phyloP scores from a whole-genome alignment of 1,140 invertebrate species.

The Teleogryllus occipitalis region DNA sequence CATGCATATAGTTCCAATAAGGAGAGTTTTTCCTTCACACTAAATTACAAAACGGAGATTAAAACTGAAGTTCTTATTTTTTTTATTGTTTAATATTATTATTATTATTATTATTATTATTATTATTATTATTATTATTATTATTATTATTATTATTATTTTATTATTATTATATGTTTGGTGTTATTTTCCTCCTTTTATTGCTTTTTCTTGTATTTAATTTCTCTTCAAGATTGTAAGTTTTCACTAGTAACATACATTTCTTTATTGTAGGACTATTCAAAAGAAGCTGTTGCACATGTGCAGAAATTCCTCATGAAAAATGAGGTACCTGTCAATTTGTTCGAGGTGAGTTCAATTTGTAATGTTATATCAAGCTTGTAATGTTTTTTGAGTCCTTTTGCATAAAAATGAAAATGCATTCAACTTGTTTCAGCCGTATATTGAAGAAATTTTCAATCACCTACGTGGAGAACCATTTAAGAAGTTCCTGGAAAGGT shows the following conservation, averaged over 20 bases:
- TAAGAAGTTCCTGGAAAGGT: conserved; percentile 96
- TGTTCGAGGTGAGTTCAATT: conserved; percentile 80
- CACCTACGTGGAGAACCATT: conserved; percentile 93
- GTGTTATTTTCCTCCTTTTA: too few relatives aligned
- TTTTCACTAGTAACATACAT: background rate
- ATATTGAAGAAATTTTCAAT: conserved; percentile 98
- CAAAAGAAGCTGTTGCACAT: conserved; percentile 89
- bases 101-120: conserved; percentile 7
- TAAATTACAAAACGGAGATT: too few relatives aligned
- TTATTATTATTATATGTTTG: background rate
- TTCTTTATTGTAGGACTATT: conserved; percentile 76
- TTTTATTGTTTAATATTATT: background rate
- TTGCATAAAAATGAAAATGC: background rate
- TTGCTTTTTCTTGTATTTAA: background rate
- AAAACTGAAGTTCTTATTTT: background rate
- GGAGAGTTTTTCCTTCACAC: too few relatives aligned
- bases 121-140: conserved; percentile 6
- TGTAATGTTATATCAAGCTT: background rate
- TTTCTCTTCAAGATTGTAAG: background rate
- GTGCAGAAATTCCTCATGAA: conserved; percentile 97
- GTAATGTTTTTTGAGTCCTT: background rate
- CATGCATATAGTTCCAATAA: too few relatives aligned
- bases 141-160: background rate
- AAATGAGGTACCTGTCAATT: conserved; percentile 89
- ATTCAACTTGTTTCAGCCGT: conserved; percentile 59